These are phyloP conservation scores for Megastigmus dorsalis DNA, from an alignment of 2,888 invertebrate species.

Conservation along the genomic window DNA sequence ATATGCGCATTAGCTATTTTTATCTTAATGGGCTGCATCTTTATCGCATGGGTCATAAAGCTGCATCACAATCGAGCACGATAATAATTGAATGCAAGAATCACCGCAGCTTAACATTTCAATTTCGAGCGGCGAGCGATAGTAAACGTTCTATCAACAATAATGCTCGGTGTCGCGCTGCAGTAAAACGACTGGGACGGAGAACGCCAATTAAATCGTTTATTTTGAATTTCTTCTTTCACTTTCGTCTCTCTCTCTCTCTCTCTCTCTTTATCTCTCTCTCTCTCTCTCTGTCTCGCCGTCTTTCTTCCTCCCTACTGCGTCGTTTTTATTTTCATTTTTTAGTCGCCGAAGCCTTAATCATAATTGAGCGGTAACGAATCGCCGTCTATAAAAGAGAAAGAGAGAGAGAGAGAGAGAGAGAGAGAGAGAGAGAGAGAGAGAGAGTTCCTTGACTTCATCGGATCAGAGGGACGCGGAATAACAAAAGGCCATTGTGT, in stretches of 20 bases:
- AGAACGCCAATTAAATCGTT: slow-evolving; percentile 36
- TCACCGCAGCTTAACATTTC: slow-evolving; percentile 17
- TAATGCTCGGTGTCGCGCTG: background rate
- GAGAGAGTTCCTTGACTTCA: slow-evolving; percentile 51
- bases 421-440: background rate
- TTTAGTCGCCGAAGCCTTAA: background rate
- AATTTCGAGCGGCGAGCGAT: slow-evolving; percentile 19
- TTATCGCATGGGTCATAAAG: background rate
- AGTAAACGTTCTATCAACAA: background rate
- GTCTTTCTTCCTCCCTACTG: background rate
- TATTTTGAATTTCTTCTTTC: background rate
- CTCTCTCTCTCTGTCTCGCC: background rate
- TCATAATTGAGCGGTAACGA: slow-evolving; percentile 50
- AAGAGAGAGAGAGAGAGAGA: slow-evolving; percentile 5
- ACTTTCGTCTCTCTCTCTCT: background rate
- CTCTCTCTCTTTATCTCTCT: background rate
- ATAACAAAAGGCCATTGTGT: slow-evolving; percentile 70
- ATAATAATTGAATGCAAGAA: slow-evolving; percentile 21
- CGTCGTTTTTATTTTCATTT: slow-evolving; percentile 4
- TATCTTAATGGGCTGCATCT: background rate
- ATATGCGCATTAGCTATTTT: background rate
- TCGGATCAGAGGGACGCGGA: slow-evolving; percentile 2
- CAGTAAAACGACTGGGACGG: slow-evolving; percentile 15
- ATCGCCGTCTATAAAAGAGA: slow-evolving; percentile 17
- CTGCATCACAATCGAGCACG: background rate